A percentile compares a stretch with the other conserved stretches of the same genome.
These are phyloP conservation scores for Gari tellinella DNA, from an alignment of 2,888 invertebrate genomes.

Conservation along the genomic window DNA sequence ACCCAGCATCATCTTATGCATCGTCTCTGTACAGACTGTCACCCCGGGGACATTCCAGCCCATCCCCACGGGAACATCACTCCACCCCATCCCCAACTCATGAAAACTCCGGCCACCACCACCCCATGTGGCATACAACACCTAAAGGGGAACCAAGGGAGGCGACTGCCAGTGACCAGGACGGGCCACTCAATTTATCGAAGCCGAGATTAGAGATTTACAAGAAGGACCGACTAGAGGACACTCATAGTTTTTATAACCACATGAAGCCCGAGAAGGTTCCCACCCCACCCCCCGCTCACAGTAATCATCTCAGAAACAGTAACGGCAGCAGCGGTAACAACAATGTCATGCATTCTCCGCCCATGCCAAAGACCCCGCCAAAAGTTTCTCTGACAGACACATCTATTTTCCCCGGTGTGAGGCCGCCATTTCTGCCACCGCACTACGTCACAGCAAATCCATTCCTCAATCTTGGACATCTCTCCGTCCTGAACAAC, in stretches of 20 bases:
- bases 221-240: constrained; percentile 43
- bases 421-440: constrained; percentile 73
- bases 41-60: constrained; percentile 59
- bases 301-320: constrained; percentile 71
- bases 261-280: constrained; percentile 43
- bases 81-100: constrained; percentile 67
- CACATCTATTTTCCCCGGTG: constrained; percentile 59
- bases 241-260: constrained; percentile 38
- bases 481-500: constrained; percentile 69
- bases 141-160: constrained; percentile 28
- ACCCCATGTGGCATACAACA: constrained; percentile 45
- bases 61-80: constrained; percentile 54
- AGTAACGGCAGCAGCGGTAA: constrained; percentile 23
- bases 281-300: constrained; percentile 77
- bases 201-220: constrained; percentile 89
- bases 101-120: constrained; percentile 57
- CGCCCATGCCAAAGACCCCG: constrained; percentile 80
- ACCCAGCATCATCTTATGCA: constrained; percentile 64
- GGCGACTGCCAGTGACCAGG: constrained; percentile 82
- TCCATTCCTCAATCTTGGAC: constrained; percentile 74
- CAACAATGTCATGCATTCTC: constrained; percentile 68
- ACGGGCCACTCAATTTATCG: constrained; percentile 94
- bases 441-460: constrained; percentile 70
- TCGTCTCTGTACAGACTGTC: constrained; percentile 67
- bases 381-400: constrained; percentile 79